Base-by-base conservation (phyloP, 2,888 invertebrate genomes). In the Cremastobaeus sp. region DNA sequence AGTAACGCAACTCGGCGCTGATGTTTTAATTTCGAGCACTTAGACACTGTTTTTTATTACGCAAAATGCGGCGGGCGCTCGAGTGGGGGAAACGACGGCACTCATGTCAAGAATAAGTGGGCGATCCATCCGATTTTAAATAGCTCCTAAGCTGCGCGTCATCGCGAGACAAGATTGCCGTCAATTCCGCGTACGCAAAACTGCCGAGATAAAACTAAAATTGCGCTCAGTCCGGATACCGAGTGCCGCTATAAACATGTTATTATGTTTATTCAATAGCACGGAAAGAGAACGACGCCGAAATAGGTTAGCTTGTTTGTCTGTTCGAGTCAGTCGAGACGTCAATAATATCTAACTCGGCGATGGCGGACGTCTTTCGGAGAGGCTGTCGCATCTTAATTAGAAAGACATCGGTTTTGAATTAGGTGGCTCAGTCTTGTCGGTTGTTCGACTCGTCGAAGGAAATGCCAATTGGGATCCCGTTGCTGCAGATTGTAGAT, bases 71-170 rank as follows among this genome's bases (percentile, higher is more conserved):
- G n/a, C n/a, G n/a, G n/a, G n/a, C n/a, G n/a, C n/a, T n/a, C n/a
- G n/a, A n/a, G n/a, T n/a, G n/a, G n/a, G 30, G 11, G 41, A 43
- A 25, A 14, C 8, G 37, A 9, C 12, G 37, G n/a, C 5, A 25
- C 18, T 21, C 3, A 9, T 9, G 32, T 57, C 50, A 41, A 66
- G 60, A 70, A 70, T 74, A 65, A 66, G 35, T 65, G 47, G 30
- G 12, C 64, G 45, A 64, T 64, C 59, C 45, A 60, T 65, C 54
- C 41, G 34, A 43, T 52, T 52, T 59, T 70, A 66, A 74, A 65
- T 65, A 74, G 48, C 60, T 60, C 32, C 60, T 47, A 41, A 55
- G 65, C 50, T 70, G 59, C 37, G 21, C 54, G 64, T 74, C 59
- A 65, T 70, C 60, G 54, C 43, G 32, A 54, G 21, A 59, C 52